phyloP scores from a whole-genome alignment of 2,888 invertebrate genomes.

The Eupithecia dodoneata region DNA sequence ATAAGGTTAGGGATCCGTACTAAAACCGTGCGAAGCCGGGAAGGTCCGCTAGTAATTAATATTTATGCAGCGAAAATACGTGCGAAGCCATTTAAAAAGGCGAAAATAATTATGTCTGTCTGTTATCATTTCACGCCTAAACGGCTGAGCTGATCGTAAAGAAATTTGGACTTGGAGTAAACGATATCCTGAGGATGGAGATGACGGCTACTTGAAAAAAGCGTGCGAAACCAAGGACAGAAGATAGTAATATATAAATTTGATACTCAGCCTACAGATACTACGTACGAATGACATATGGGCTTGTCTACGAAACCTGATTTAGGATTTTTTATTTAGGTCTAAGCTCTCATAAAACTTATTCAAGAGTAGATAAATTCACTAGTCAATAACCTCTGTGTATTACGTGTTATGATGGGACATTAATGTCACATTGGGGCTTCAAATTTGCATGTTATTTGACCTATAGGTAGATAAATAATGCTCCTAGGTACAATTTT shows the following conservation, averaged over 20 bases:
- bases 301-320: background rate
- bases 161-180: too few relatives aligned
- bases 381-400: background rate
- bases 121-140: too few relatives aligned
- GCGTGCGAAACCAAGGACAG: background rate
- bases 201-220: too few relatives aligned
- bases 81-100: background rate
- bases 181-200: too few relatives aligned
- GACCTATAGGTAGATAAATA: background rate
- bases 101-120: too few relatives aligned
- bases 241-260: background rate
- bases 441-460: background rate
- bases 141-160: too few relatives aligned
- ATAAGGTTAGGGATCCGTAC: too few relatives aligned
- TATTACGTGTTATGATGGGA: background rate
- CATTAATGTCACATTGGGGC: slow-evolving; percentile 19
- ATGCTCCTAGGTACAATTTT: background rate
- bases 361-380: background rate
- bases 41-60: too few relatives aligned
- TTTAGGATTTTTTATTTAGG: background rate
- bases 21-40: too few relatives aligned
- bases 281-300: background rate
- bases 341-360: background rate
- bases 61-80: background rate
- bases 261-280: too few relatives aligned